phyloP scores from a whole-genome alignment of 2,113 vertebrate genomes.

The Murina feae region DNA sequence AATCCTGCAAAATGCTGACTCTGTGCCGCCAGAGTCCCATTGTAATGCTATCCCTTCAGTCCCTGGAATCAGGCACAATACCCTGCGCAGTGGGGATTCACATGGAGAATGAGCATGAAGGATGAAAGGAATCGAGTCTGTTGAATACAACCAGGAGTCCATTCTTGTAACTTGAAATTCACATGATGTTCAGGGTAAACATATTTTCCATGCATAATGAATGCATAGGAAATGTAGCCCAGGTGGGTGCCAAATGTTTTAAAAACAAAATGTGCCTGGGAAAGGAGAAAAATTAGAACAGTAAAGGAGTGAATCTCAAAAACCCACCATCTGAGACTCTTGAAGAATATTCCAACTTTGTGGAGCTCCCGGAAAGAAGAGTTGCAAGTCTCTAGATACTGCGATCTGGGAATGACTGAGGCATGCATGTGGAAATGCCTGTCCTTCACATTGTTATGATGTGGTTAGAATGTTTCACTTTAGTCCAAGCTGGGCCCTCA shows the following conservation, averaged over 20 bases:
- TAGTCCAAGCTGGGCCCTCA: neutral
- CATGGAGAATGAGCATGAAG: neutral
- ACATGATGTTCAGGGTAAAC: neutral
- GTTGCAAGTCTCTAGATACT: neutral
- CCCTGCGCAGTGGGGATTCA: neutral
- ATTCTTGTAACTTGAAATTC: neutral
- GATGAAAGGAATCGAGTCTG: neutral
- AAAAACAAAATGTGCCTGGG: neutral
- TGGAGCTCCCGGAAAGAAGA: neutral
- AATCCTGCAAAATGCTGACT: neutral
- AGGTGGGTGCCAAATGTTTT: conserved; percentile 6
- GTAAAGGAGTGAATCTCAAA: neutral
- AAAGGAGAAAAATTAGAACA: neutral
- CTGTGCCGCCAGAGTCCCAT: neutral
- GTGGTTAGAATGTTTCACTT: neutral
- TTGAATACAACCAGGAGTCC: neutral
- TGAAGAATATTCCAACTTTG: neutral
- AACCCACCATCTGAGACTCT: neutral
- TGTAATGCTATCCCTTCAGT: neutral
- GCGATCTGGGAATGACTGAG: neutral
- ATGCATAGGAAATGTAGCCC: neutral
- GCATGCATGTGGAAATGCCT: neutral
- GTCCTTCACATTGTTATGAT: neutral
- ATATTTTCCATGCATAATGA: neutral
- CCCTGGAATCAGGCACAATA: neutral